Base-by-base conservation (phyloP, 2,888 invertebrate genomes). In the Boloria euphrosyne region DNA sequence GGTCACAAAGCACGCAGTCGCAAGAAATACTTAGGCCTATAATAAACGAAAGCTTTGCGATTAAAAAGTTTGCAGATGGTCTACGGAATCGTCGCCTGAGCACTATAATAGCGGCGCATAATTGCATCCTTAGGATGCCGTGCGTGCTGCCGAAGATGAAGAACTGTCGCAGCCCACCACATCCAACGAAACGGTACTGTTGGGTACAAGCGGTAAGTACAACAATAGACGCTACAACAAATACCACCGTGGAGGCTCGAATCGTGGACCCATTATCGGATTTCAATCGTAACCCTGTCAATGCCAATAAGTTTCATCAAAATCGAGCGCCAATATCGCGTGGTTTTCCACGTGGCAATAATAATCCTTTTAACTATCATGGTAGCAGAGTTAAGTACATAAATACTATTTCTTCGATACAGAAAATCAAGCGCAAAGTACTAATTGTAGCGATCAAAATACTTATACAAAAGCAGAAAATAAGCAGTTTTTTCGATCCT, bases 11-110 rank as follows among this genome's bases (percentile, higher is more conserved):
- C 27, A 27, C 27, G 5, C 27, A 27, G 27, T 2, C 27, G 5
- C 27, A 44, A 14, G 53, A 54, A 22, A 22, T 65, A 27, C 47
- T 65, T 13, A 44, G 50, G 38, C 65, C 60, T 13, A n/a, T n/a
- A n/a, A 38, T 65, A 65, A 65, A 72, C 59, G 72, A 70, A 58
- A 66, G 59, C 6, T n/a, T 65, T 4, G 70, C 70, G 0, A 62
- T 72, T 4, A 70, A 70, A 64, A 63, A 58, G 18, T 70, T 72
- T 62, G 54, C 68, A 53, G 68, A 70, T 44, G 70, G 69, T 18
- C 47, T 70, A 17, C 61, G 66, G 1, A 61, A 69, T 57, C 46
- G 51, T 2, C 46, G 68, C 2, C 18, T 70, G 13, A 67, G 67
- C 22, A 72, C 67, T 1, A 67, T 68, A 2, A 65, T 70, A 7